Percentiles rank a stretch among this genome's conserved stretches.
These are phyloP conservation scores for Hypsibius dujardini DNA, from an alignment of 1,140 invertebrate species.

Conservation along the genomic window DNA sequence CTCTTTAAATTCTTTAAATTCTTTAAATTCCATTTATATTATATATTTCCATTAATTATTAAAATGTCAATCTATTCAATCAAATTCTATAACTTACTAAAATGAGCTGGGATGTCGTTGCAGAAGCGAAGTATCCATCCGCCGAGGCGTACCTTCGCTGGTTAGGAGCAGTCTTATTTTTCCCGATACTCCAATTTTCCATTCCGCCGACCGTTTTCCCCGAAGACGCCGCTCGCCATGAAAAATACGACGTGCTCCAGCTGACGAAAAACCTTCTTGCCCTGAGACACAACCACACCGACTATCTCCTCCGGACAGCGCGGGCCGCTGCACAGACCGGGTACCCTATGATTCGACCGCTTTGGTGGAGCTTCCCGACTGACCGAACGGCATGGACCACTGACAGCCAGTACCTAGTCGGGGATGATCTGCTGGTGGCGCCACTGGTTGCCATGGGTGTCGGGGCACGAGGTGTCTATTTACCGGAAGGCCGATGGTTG, in stretches of 20 bases:
- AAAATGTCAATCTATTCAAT: too few species aligned
- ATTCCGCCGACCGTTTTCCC: background rate
- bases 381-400: constrained; percentile 58
- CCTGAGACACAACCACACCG: background rate
- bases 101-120: background rate
- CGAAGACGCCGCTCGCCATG: background rate
- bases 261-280: too few species aligned
- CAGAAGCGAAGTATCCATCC: background rate
- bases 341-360: constrained; percentile 45
- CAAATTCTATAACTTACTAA: too few species aligned
- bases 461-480: constrained; percentile 49
- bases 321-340: background rate
- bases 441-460: constrained; percentile 53
- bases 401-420: constrained; percentile 62
- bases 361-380: constrained; percentile 73
- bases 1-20: too few species aligned
- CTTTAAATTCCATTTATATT: too few species aligned
- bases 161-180: background rate
- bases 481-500: constrained; percentile 52
- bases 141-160: background rate
- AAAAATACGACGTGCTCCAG: background rate
- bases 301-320: background rate
- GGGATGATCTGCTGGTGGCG: constrained; percentile 63
- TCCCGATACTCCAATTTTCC: background rate
- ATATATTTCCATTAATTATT: too few species aligned